Evolutionary conservation across 1,140 invertebrate genomes (phyloP).

Genomic region (Paralvinella palmiformis): DNA sequence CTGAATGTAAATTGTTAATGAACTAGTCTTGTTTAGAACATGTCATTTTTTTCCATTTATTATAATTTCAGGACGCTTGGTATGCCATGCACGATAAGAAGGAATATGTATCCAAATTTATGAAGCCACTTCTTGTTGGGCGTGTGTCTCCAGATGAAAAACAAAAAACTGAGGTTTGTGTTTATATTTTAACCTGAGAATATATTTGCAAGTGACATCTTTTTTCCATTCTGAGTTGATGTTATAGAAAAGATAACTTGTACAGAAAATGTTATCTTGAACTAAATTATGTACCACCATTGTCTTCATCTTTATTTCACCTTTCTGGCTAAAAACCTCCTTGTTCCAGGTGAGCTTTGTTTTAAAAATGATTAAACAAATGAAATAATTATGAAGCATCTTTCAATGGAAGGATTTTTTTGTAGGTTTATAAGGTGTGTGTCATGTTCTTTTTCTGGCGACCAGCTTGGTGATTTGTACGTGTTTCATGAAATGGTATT

Average conservation of each 20-base stretch:
- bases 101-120: slow-evolving; percentile 36
- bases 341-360: too few relatives aligned
- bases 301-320: not conserved
- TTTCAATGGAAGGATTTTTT: not conserved
- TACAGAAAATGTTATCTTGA: not conserved
- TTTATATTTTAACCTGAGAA: not conserved
- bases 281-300: not conserved
- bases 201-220: slow-evolving; percentile 6
- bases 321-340: too few relatives aligned
- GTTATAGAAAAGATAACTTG: too few relatives aligned
- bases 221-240: not conserved
- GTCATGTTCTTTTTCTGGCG: not conserved
- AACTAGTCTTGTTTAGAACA: too few relatives aligned
- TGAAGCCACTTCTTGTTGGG: slow-evolving; percentile 38
- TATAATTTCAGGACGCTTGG: slow-evolving; percentile 10
- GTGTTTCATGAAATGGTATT: slow-evolving; percentile 37
- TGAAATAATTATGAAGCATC: not conserved
- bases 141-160: slow-evolving; percentile 19
- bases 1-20: too few relatives aligned
- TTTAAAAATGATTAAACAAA: too few relatives aligned
- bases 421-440: not conserved
- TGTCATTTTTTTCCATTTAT: too few relatives aligned
- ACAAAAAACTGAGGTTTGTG: slow-evolving; percentile 23
- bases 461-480: slow-evolving; percentile 23
- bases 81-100: slow-evolving; percentile 42